Evolutionary conservation across 2,888 invertebrate species (phyloP).

Genomic region (Stenodera caucasica): DNA sequence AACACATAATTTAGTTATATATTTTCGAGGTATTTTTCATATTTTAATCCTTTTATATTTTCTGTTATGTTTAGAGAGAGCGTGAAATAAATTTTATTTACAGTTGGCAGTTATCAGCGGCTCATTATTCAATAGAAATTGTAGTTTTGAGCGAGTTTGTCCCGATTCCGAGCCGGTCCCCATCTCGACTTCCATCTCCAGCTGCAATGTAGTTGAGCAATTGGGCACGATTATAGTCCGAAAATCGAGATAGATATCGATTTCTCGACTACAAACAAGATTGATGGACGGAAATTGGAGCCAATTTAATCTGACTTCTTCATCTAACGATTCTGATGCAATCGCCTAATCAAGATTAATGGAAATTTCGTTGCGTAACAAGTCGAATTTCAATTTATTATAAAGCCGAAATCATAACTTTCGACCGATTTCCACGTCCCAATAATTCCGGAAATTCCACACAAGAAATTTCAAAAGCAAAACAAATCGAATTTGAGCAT

Average conservation of each 20-base stretch:
- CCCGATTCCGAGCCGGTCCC: too few species aligned
- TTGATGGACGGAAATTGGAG: too few species aligned
- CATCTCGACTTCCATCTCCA: too few species aligned
- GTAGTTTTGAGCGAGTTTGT: too few species aligned
- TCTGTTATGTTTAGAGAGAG: neutral
- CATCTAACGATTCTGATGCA: neutral
- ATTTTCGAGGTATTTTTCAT: neutral
- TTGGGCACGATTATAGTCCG: too few species aligned
- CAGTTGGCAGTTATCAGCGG: conserved; percentile 7
- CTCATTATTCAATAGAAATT: neutral
- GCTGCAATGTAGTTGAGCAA: too few species aligned
- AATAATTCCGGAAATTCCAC: neutral
- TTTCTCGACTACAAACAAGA: too few species aligned
- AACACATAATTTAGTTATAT: neutral
- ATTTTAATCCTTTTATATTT: neutral
- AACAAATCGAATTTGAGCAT: neutral
- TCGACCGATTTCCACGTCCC: neutral
- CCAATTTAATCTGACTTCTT: too few species aligned
- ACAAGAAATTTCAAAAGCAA: neutral
- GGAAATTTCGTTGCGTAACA: neutral
- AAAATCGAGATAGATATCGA: too few species aligned
- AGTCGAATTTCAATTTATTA: neutral
- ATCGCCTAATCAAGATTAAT: conserved; percentile 16
- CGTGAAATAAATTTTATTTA: neutral
- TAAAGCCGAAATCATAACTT: neutral